These are phyloP conservation scores for Zootoca vivipara DNA, from an alignment of 2,113 vertebrate species.

Conservation along the genomic window DNA sequence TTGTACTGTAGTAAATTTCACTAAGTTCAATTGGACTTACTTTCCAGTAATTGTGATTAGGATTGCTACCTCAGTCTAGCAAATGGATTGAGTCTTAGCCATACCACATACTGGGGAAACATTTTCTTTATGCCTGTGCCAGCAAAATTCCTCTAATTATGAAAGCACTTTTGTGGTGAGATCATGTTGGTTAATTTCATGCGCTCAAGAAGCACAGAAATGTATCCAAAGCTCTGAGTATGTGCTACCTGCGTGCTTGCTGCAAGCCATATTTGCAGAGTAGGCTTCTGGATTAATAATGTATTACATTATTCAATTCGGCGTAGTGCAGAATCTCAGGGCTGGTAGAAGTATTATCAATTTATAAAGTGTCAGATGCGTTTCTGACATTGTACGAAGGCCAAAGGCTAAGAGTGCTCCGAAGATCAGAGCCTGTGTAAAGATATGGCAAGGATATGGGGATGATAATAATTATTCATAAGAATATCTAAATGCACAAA, in stretches of 20 bases:
- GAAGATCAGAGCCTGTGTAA: not conserved
- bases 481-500: not conserved
- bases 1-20: no score
- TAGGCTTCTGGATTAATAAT: not conserved
- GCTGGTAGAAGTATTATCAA: not conserved
- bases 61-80: not conserved
- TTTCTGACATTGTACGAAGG: not conserved
- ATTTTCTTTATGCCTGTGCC: rapidly evolving
- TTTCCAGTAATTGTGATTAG: not conserved
- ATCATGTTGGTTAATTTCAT: not conserved
- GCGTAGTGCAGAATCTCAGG: not conserved
- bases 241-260: not conserved
- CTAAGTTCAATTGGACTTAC: not conserved
- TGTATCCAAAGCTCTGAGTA: not conserved
- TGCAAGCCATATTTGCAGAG: not conserved
- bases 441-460: no score
- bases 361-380: not conserved
- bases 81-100: constrained; percentile 3
- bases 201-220: not conserved
- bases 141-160: not conserved
- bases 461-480: not conserved
- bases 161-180: not conserved
- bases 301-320: not conserved
- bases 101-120: rapidly evolving
- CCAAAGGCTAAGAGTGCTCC: not conserved